phyloP scores from a whole-genome alignment of 37 sponge, comb jelly and placozoan species.

The Theonella swinhoei region DNA sequence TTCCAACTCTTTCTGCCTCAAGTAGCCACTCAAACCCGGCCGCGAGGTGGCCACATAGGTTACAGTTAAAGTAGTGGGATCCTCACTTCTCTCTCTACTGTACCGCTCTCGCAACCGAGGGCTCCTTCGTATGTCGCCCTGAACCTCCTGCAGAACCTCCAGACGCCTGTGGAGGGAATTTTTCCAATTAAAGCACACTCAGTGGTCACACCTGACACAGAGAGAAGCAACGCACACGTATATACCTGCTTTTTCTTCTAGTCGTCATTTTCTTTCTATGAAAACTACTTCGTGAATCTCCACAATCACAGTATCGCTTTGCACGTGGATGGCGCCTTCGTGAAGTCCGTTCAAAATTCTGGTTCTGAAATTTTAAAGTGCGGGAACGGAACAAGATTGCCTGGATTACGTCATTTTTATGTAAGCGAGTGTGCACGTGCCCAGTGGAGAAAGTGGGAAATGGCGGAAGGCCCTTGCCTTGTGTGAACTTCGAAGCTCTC shows the following conservation, averaged over 20 bases:
- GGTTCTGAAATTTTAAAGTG: too few relatives aligned
- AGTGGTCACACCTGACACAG: not conserved
- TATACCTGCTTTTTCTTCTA: not conserved
- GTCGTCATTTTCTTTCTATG: not conserved
- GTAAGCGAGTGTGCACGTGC: too few relatives aligned
- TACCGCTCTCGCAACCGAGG: slow-evolving; percentile 29
- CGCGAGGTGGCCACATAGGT: not conserved
- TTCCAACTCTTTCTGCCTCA: not conserved
- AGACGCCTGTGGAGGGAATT: not conserved
- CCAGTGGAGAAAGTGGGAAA: too few relatives aligned
- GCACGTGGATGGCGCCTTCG: too few relatives aligned
- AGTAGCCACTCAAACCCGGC: slow-evolving; percentile 15
- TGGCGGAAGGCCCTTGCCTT: not conserved
- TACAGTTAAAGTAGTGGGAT: not conserved
- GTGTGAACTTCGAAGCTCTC: not conserved
- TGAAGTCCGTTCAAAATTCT: too few relatives aligned
- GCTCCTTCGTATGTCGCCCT: slow-evolving; percentile 14
- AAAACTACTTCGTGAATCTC: too few relatives aligned
- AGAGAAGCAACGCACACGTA: too few relatives aligned
- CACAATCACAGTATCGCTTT: too few relatives aligned
- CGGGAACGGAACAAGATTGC: too few relatives aligned
- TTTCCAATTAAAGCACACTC: not conserved
- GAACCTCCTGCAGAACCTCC: not conserved
- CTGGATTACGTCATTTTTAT: too few relatives aligned
- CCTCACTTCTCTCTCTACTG: not conserved